phyloP scores from a whole-genome alignment of 2,888 invertebrate species.

The Cryptops parisi region DNA sequence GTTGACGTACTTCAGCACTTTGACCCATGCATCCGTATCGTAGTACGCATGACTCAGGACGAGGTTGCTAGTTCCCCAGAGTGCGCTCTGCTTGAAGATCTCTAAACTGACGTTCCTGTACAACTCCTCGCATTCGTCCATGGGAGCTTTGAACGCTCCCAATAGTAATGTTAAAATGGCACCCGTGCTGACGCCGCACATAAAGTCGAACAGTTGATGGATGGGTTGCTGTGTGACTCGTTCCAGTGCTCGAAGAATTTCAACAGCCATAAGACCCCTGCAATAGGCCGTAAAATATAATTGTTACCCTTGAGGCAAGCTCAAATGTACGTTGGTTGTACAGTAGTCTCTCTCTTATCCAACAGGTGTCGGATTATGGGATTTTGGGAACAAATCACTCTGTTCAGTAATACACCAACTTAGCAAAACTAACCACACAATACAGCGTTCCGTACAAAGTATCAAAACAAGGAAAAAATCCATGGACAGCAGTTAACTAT shows the following conservation, averaged over 20 bases:
- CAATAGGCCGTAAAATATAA: too few relatives aligned
- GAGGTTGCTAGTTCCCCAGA: constrained; percentile 55
- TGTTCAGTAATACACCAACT: too few relatives aligned
- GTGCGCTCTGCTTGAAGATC: constrained; percentile 49
- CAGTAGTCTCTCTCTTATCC: too few relatives aligned
- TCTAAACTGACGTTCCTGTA: constrained; percentile 46
- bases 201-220: constrained; percentile 69
- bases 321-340: too few relatives aligned
- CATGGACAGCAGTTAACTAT: too few relatives aligned
- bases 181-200: constrained; percentile 71
- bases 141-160: constrained; percentile 43
- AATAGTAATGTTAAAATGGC: constrained; percentile 61
- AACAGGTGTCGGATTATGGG: too few relatives aligned
- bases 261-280: constrained; percentile 70
- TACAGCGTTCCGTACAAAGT: too few relatives aligned
- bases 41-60: constrained; percentile 81
- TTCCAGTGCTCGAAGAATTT: constrained; percentile 64
- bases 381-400: too few relatives aligned
- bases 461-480: too few relatives aligned
- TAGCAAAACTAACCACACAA: too few relatives aligned
- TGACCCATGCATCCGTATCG: constrained; percentile 69
- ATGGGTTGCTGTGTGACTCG: constrained; percentile 43
- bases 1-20: constrained; percentile 43
- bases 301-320: too few relatives aligned
- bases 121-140: constrained; percentile 44